Conservation (phyloP, 2,797 vertebrate species). For the Clarias platycephalus region DNA sequence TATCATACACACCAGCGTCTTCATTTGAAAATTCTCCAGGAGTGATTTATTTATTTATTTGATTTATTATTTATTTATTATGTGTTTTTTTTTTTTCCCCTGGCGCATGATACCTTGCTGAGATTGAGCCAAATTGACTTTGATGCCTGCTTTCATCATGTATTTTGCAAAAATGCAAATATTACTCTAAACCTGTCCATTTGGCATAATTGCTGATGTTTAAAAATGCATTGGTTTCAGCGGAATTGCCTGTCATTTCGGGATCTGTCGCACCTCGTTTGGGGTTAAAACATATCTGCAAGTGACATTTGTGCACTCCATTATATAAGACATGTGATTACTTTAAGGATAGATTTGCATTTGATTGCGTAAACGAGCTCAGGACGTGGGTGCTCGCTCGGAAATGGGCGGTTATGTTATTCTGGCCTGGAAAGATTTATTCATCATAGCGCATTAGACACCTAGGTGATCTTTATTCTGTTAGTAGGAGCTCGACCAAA, state of each 20-base stretch:
- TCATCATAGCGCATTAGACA: conserved; percentile 46
- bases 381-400: conserved; percentile 58
- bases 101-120: conserved; percentile 66
- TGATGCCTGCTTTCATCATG: conserved; percentile 74
- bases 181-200: conserved; percentile 74
- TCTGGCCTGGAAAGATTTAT: conserved; percentile 49
- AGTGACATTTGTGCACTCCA: conserved; percentile 78
- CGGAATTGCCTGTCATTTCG: conserved; percentile 63
- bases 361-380: conserved; percentile 66
- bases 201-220: conserved; percentile 79
- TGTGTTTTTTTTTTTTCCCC: conserved; percentile 62
- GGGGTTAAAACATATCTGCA: conserved; percentile 79
- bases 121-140: conserved; percentile 73
- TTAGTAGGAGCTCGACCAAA: conserved; percentile 10
- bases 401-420: conserved; percentile 54
- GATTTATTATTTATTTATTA: conserved; percentile 56
- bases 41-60: conserved; percentile 55
- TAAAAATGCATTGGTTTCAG: conserved; percentile 78
- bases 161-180: conserved; percentile 79
- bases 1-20: background rate
- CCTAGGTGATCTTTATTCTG: conserved; percentile 48
- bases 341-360: conserved; percentile 78
- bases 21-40: background rate
- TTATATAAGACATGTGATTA: conserved; percentile 81
- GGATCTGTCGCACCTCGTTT: conserved; percentile 80